These are phyloP conservation scores for Pseudochirops cupreus DNA, from an alignment of 2,797 vertebrate genomes.

Conservation along the genomic window DNA sequence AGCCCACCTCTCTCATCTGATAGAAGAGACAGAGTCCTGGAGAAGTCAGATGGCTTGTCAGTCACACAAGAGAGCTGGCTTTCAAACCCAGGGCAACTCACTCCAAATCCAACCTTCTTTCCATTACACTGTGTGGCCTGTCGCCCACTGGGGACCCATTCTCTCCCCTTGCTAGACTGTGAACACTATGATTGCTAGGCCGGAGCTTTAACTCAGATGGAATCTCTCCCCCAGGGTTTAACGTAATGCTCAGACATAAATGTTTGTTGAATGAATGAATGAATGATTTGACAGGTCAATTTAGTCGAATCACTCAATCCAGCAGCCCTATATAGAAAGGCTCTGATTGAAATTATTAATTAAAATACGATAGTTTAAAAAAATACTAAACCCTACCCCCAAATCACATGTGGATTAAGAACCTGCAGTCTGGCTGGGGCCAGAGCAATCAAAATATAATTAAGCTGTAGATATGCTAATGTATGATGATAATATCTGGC, in stretches of 20 bases:
- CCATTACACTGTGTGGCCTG: neutral
- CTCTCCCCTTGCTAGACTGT: neutral
- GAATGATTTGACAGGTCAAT: neutral
- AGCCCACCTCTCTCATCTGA: neutral
- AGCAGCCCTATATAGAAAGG: neutral
- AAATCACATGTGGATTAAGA: constrained; percentile 26
- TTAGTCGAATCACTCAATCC: neutral
- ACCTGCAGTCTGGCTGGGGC: constrained; percentile 21
- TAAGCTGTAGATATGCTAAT: neutral
- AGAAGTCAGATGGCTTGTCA: neutral
- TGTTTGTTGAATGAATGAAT: constrained; percentile 7
- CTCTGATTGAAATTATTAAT: constrained; percentile 32
- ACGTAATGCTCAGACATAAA: neutral
- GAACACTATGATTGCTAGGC: neutral
- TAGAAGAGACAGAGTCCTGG: neutral
- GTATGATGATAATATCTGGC: constrained; percentile 25
- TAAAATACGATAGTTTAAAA: neutral
- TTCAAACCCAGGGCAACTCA: neutral
- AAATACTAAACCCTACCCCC: constrained; percentile 22
- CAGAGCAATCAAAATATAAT: constrained; percentile 5
- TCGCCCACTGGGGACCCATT: neutral
- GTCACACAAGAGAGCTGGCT: neutral
- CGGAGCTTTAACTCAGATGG: neutral
- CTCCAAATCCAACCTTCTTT: neutral
- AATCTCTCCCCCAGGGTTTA: constrained; percentile 2